Evolutionary conservation across 2,113 vertebrate species (phyloP).

Genomic region (Candoia aspera): DNA sequence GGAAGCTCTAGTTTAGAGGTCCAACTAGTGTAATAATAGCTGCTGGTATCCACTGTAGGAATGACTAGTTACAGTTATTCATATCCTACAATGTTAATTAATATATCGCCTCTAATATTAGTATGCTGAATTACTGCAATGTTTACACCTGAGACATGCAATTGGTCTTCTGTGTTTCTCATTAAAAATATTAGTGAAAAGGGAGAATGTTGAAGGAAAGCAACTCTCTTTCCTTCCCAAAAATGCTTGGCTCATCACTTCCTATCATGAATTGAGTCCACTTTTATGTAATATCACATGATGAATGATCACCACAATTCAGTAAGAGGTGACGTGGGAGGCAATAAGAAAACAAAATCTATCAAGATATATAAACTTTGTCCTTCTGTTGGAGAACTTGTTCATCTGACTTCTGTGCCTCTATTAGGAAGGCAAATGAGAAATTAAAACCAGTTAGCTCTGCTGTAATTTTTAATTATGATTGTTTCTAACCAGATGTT

Average conservation of each 20-base stretch:
- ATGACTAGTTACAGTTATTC: not conserved
- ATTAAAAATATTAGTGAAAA: not conserved
- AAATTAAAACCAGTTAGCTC: not conserved
- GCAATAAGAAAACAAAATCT: not conserved
- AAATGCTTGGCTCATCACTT: not conserved
- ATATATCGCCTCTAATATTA: not conserved
- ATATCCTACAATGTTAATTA: not conserved
- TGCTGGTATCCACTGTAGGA: not conserved
- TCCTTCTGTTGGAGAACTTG: not conserved
- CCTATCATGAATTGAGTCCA: not conserved
- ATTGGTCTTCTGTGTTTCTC: not conserved
- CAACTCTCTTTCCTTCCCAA: not conserved
- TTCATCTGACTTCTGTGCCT: not conserved
- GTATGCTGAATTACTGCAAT: not conserved
- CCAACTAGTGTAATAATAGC: not conserved
- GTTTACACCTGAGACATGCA: not conserved
- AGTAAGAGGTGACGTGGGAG: not conserved
- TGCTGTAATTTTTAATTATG: conserved; percentile 1
- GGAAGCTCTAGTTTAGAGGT: not conserved
- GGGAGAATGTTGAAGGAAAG: not conserved
- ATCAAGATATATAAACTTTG: not conserved
- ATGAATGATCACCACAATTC: not conserved
- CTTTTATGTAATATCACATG: not conserved
- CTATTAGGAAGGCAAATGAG: not conserved
- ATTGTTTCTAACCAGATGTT: conserved; percentile 9